These are phyloP conservation scores for Aphodius sticticus DNA, from an alignment of 2,888 invertebrate species.

Conservation along the genomic window DNA sequence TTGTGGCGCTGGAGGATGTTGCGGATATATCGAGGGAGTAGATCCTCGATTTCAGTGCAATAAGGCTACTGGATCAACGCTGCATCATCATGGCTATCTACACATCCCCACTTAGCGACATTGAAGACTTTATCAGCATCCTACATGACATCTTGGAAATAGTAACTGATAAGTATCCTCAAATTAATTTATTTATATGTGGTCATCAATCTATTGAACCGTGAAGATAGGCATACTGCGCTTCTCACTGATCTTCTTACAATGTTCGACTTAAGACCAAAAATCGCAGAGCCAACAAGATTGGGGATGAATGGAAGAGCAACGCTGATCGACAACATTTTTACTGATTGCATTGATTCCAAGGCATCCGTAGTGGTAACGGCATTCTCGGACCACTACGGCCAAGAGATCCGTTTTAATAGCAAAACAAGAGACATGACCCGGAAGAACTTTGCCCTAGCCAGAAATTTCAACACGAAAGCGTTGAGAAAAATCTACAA, in stretches of 20 bases:
- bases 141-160: neutral
- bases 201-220: neutral
- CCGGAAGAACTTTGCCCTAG: too few relatives aligned
- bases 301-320: neutral
- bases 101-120: neutral
- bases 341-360: too few relatives aligned
- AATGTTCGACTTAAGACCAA: neutral
- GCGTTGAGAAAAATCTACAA: too few relatives aligned
- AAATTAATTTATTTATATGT: neutral
- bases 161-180: neutral
- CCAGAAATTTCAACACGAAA: too few relatives aligned
- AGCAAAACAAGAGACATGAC: too few relatives aligned
- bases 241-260: too few relatives aligned
- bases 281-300: neutral
- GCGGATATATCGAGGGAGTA: neutral
- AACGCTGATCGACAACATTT: neutral
- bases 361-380: too few relatives aligned
- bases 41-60: neutral
- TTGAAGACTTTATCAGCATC: neutral
- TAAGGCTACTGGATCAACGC: neutral
- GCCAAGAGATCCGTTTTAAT: too few relatives aligned
- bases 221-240: neutral
- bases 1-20: too few relatives aligned
- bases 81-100: neutral
- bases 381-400: too few relatives aligned